Base-by-base conservation (phyloP, 2,888 invertebrate genomes). In the Agrochola litura region DNA sequence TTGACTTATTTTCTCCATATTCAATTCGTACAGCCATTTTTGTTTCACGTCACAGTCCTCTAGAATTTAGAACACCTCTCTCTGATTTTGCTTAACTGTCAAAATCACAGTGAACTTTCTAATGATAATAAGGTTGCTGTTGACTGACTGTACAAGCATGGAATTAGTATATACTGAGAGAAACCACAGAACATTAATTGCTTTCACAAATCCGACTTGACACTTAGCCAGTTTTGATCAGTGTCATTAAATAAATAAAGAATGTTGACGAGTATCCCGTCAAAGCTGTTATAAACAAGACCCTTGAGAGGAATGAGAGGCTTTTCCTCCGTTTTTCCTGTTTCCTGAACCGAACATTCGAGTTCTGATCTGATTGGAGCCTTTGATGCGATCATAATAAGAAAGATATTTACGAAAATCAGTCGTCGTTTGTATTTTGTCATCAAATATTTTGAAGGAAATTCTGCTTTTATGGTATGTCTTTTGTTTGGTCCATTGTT, bases 271-370 rank as follows among this genome's bases (percentile, higher is more conserved):
- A 69, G 56, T 52, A 46, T 14, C 25, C 25, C 58, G 46, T 73
- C 49, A 75, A 66, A 73, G 66, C 66, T 54, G 37, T 64, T 72
- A 60, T 43, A 70, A 61, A 58, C 19, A 63, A 41, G 61, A 30
- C 54, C 63, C 41, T 70, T 63, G 63, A 25, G 61, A 73, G 41
- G 16, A 79, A 70, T 54, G 37, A 37, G 37, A 46, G 46, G 46
- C 69, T 63, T 85, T 80, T 43, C 43, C 61, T 49, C 56, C 54
- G 14, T 71, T 84, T 80, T 85, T 69, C 81, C 81, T 68, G 72
- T 63, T 85, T 76, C 70, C 61, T 63, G 52, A 30, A 54, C 54
- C 58, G 43, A 66, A 70, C 16, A 73, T 73, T 65, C 19, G 58
- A 56, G 63, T 22, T 67, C 25, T 61, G 81, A 69, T 84, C 65